Percentiles rank a stretch among this genome's conserved stretches.
Evolutionary conservation across 2,113 vertebrate species (phyloP).

Genomic region (Dinomys branickii): DNA sequence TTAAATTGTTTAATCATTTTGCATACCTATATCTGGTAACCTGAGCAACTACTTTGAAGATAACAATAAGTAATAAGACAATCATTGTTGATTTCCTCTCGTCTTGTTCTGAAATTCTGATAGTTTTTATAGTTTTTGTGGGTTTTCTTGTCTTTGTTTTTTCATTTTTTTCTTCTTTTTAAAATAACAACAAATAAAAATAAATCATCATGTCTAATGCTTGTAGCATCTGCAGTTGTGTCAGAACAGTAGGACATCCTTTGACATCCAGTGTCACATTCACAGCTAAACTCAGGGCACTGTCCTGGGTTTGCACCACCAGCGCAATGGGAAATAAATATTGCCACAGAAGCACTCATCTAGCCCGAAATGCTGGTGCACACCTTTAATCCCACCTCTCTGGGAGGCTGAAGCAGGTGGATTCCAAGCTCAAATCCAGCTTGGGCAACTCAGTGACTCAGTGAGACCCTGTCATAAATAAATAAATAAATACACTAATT

Average conservation of each 20-base stretch:
- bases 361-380: background rate
- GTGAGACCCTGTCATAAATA: background rate
- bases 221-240: background rate
- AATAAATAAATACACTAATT: background rate
- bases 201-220: too few relatives aligned
- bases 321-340: fast-evolving
- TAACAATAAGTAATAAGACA: too few relatives aligned
- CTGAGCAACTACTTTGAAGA: too few relatives aligned
- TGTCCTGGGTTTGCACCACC: background rate
- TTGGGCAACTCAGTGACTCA: background rate
- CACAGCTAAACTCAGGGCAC: background rate
- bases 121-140: too few relatives aligned
- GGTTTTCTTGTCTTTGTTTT: too few relatives aligned
- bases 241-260: background rate
- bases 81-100: too few relatives aligned
- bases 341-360: background rate
- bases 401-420: background rate
- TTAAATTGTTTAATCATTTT: too few relatives aligned
- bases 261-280: background rate
- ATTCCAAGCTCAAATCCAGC: background rate
- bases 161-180: too few relatives aligned
- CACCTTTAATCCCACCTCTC: background rate
- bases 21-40: too few relatives aligned
- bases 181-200: too few relatives aligned
- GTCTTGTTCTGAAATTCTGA: too few relatives aligned